A percentile compares a stretch with the other conserved stretches of the same genome.
These are phyloP conservation scores for Oenanthe melanoleuca DNA, from an alignment of 2,113 vertebrate genomes.

Conservation along the genomic window DNA sequence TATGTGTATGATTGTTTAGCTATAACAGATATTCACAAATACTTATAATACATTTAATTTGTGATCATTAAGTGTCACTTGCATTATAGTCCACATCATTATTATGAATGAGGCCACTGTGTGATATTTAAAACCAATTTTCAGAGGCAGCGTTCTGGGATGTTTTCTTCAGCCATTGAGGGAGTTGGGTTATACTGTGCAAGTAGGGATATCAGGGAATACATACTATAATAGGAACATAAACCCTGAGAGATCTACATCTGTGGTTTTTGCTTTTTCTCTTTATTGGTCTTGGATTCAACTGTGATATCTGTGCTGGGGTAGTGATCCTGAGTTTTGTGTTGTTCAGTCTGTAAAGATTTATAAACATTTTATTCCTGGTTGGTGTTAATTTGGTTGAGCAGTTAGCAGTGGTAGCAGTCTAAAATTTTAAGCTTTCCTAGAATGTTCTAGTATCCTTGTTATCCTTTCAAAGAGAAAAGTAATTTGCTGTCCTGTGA, in stretches of 20 bases:
- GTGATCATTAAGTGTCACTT: neutral
- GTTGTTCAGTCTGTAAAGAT: neutral
- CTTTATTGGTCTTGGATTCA: neutral
- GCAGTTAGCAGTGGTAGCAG: neutral
- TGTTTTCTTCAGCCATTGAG: neutral
- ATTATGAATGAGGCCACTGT: neutral
- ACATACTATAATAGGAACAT: neutral
- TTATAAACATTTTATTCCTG: neutral
- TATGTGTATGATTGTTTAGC: neutral
- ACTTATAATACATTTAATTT: neutral
- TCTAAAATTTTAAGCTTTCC: neutral
- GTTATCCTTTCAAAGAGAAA: neutral
- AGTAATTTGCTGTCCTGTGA: neutral
- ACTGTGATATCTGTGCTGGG: neutral
- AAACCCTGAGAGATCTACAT: neutral
- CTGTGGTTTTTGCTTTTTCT: neutral
- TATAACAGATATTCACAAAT: neutral
- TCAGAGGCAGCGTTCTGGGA: neutral
- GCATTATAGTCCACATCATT: neutral
- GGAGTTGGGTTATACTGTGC: neutral
- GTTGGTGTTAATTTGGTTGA: neutral
- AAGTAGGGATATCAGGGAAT: neutral
- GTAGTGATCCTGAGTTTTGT: neutral
- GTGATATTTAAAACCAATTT: neutral
- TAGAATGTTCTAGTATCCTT: neutral